These are phyloP conservation scores for Thryonomys swinderianus DNA, from an alignment of 2,113 vertebrate genomes.

Conservation along the genomic window DNA sequence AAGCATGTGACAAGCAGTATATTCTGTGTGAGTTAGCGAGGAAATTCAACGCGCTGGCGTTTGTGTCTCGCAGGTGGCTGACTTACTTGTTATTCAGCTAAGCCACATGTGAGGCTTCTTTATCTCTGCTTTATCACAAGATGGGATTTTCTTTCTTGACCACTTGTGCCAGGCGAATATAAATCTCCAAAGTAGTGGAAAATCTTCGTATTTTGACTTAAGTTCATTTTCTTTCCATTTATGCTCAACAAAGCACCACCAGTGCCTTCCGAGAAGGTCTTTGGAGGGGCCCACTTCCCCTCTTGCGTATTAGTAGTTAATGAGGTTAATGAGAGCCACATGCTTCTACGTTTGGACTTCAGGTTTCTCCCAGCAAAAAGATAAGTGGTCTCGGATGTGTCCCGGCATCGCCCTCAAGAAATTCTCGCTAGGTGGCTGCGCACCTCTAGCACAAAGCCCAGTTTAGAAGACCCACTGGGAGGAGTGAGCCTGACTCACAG, in stretches of 20 bases:
- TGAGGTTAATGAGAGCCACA: neutral
- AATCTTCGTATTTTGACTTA: slow-evolving; percentile 17
- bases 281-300: neutral
- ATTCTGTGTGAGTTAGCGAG: slow-evolving; percentile 65
- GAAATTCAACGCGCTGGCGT: slow-evolving; percentile 29
- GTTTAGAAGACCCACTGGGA: neutral
- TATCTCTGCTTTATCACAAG: slow-evolving; percentile 30
- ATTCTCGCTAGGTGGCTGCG: neutral
- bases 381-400: neutral
- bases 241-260: slow-evolving; percentile 43
- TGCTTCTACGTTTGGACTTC: neutral
- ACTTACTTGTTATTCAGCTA: slow-evolving; percentile 69
- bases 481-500: neutral
- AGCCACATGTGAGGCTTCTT: slow-evolving; percentile 58
- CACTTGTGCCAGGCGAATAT: slow-evolving; percentile 3
- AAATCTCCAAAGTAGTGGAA: slow-evolving; percentile 29
- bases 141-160: slow-evolving; percentile 27
- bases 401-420: neutral
- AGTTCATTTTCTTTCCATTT: slow-evolving; percentile 48
- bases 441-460: neutral
- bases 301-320: neutral
- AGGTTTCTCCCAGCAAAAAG: neutral
- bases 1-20: slow-evolving; percentile 58
- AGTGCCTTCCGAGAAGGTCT: neutral
- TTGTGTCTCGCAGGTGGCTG: slow-evolving; percentile 52